Evolutionary conservation across 2,888 invertebrate species (phyloP).

Genomic region (Strigamia crassipes): DNA sequence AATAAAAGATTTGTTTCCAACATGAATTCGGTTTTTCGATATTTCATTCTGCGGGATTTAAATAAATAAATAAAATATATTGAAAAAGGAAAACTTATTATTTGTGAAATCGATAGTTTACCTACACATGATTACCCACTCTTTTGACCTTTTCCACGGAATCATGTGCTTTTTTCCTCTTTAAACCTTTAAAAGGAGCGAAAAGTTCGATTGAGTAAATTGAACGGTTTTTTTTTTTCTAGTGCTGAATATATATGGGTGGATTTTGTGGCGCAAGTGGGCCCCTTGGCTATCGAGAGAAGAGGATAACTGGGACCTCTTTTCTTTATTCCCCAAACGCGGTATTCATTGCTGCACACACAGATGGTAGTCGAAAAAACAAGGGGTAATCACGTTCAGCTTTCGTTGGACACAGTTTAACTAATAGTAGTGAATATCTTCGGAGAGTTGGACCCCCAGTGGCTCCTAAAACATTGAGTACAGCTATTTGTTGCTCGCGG

Average conservation of each 20-base stretch:
- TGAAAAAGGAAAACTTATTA: not conserved
- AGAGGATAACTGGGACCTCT: conserved; percentile 42
- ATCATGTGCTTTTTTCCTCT: not conserved
- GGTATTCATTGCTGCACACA: conserved; percentile 33
- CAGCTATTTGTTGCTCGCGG: not conserved
- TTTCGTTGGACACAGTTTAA: conserved; percentile 36
- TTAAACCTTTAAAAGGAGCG: conserved; percentile 15
- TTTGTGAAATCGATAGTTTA: conserved; percentile 8
- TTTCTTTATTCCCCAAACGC: conserved; percentile 34
- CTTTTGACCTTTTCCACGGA: conserved; percentile 7
- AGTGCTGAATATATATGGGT: conserved; percentile 33
- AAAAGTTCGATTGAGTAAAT: conserved; percentile 40
- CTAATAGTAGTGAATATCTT: conserved; percentile 10
- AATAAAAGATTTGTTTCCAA: not conserved
- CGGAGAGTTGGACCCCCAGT: not conserved
- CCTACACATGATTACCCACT: conserved; percentile 21
- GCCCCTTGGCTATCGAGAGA: conserved; percentile 25
- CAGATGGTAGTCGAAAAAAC: not conserved
- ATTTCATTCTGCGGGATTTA: not conserved
- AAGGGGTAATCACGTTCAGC: conserved; percentile 37
- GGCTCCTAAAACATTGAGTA: not conserved
- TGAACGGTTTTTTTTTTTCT: conserved; percentile 41
- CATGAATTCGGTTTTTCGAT: not conserved
- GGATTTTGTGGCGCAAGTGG: conserved; percentile 37
- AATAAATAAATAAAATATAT: conserved; percentile 3